Evolutionary conservation across 1,140 invertebrate species (phyloP).

Genomic region (Paraescarpia echinospica): DNA sequence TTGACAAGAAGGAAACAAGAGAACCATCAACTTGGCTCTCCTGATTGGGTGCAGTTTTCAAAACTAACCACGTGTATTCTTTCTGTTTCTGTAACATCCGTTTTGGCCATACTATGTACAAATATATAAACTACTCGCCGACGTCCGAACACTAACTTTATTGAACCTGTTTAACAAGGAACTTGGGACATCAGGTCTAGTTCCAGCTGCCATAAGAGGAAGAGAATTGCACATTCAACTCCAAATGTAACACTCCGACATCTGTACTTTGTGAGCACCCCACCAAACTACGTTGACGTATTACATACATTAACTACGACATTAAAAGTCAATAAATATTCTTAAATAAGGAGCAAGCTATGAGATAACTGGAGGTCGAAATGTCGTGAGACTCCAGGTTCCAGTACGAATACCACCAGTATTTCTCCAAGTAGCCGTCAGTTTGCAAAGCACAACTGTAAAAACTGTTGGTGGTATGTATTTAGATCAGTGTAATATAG

Average conservation of each 20-base stretch:
- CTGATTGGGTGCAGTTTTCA: neutral
- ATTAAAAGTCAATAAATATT: constrained; percentile 3
- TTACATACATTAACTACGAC: neutral
- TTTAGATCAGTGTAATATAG: too few species aligned
- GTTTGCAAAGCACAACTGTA: neutral
- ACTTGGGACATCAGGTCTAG: neutral
- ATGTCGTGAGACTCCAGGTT: neutral
- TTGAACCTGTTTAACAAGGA: neutral
- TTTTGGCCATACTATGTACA: neutral
- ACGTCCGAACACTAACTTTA: neutral
- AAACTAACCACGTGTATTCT: neutral
- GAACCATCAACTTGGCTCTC: neutral
- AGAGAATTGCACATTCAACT: neutral
- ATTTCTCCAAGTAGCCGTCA: neutral
- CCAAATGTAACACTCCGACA: neutral
- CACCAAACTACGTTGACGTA: neutral
- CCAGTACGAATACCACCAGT: neutral
- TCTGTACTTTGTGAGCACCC: neutral
- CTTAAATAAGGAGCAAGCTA: neutral
- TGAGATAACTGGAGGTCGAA: neutral
- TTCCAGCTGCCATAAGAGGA: neutral
- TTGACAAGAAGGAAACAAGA: neutral
- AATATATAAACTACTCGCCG: neutral
- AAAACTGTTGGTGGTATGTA: too few species aligned
- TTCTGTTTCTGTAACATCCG: neutral